Base-by-base conservation (phyloP, 1,140 invertebrate genomes). In the Heliconius eleuchia region DNA sequence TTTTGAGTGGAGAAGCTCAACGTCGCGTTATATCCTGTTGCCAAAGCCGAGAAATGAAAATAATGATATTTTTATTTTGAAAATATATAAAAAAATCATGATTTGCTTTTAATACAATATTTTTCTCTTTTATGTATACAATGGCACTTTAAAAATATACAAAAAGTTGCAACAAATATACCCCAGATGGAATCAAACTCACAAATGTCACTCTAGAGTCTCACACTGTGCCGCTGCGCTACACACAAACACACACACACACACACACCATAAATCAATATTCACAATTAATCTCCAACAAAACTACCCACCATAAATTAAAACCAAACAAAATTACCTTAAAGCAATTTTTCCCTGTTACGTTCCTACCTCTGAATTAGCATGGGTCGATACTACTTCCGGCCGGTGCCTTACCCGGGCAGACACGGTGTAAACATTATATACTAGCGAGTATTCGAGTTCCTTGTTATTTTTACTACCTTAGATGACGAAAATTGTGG, bases 371-470 rank as follows among this genome's bases (percentile, higher is more conserved):
- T 82, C 81, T 79, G 83, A 85, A 91, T 91, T 91, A 91, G 84
- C 86, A 87, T 89, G 77, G 86, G 87, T 91, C 90, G 85, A 91
- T 92, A 90, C 52, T 19, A 27, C 37, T 84, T 88, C 85, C 86
- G 86, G 79, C 55, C 84, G 55, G 57, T 46, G 82, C 77, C 57
- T 52, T 39, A 80, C 76, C 52, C 86, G 73, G 84, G 77, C 84
- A 83, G 84, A 87, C 80, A 91, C 87, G 74, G 82, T 60, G 74
- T 73, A 74, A 74, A 78, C 60, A 80, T 82, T 80, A 81, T 80
- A 37, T 77, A 80, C 18, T 60, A 19, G 27, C 42, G 30, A 55
- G 52, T 74, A 70, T 23, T 70, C 52, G 1, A 23, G 52, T 72
- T 80, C 34, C 71, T 76, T 80, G 70, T 57, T 76, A 72, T 76